Base-by-base conservation (phyloP, 1,140 invertebrate species). In the Hestina assimilis region DNA sequence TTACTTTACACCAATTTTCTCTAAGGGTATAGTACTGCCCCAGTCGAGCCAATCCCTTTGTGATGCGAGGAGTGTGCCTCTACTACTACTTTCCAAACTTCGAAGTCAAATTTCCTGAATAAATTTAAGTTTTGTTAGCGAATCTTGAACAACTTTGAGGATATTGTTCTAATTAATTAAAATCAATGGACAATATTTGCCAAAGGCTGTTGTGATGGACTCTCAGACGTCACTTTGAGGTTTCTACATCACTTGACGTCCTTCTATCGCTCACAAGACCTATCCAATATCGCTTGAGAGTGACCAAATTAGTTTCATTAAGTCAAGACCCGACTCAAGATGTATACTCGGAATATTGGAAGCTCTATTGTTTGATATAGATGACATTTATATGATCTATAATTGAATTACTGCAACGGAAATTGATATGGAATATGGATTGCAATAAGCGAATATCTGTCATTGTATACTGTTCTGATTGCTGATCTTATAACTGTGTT, bases 241-340 rank as follows among this genome's bases (percentile, higher is more conserved):
- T 35, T 35, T 35, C 31, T 15, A 14, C 17, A 31, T 47, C 26
- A 43, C 24, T 43, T 43, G 9, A 9, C 41, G 41, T 43, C 24
- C n/a, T n/a, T 3, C 14, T 19, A 20, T 40, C 35, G 9, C 11
- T 31, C 14, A 5, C 38, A 7, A 7, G 31, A 15, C 15, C 33
- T 14, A n/a, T n/a, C 45, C 29, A 48, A 48, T 48, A 48, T 48
- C 29, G 19, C 2, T 38, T 7, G 1, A 33, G 28, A 48, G 29
- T 48, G 24, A 19, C 45, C 45, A 31, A 48, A 35, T 48, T 48
- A 48, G 29, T 31, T 14, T 48, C 28, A 48, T 48, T 48, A 31
- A 48, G 45, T 48, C 26, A 20, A 48, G 9, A 1, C 19, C n/a
- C 8, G 33, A 19, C 15, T 17, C 19, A 17, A 38, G 17, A 8